Evolutionary conservation across 2,113 vertebrate species (phyloP).

Genomic region (Vulpes vulpes): DNA sequence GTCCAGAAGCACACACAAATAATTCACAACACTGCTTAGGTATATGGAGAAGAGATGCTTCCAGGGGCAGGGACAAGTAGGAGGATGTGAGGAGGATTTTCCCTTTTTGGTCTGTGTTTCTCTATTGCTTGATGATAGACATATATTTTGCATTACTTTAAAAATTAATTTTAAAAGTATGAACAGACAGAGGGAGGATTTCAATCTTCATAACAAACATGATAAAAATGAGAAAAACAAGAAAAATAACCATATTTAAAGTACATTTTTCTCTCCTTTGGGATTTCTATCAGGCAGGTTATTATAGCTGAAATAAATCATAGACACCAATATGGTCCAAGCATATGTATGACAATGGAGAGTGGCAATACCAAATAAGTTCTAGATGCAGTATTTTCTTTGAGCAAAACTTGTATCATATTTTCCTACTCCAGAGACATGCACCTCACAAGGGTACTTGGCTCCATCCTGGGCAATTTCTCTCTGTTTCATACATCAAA

Average conservation of each 20-base stretch:
- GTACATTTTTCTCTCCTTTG: neutral
- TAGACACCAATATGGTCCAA: neutral
- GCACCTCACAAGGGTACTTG: neutral
- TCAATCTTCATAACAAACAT: neutral
- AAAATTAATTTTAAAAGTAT: neutral
- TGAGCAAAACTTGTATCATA: neutral
- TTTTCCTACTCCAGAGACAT: neutral
- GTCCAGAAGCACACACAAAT: neutral
- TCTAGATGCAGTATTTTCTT: neutral
- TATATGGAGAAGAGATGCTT: neutral
- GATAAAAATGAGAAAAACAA: neutral
- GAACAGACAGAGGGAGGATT: too few relatives aligned
- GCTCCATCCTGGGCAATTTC: neutral
- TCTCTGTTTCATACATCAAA: neutral
- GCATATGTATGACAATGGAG: neutral
- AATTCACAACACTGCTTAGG: neutral
- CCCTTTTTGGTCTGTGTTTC: neutral
- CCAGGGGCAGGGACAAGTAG: neutral
- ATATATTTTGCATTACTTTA: neutral
- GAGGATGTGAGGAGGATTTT: fast-evolving
- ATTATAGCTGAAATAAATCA: neutral
- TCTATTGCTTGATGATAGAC: neutral
- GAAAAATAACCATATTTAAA: neutral
- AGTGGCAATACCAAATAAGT: neutral
- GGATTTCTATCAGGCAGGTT: neutral